Evolutionary conservation across 2,797 vertebrate genomes (phyloP).

Genomic region (Tenualosa ilisha): DNA sequence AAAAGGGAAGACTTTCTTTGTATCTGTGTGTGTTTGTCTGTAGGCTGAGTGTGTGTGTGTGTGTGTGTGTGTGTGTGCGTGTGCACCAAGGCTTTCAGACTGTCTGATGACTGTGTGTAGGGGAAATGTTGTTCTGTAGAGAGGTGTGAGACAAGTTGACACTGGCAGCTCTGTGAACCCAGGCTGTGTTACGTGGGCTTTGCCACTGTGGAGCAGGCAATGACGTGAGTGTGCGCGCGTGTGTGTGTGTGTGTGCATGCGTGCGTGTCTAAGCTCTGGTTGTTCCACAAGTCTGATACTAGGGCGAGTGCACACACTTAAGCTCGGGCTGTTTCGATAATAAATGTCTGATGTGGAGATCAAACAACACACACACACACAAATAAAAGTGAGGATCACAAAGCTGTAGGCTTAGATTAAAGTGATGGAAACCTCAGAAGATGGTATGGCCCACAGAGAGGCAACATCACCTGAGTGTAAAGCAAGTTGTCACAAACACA

Average conservation of each 20-base stretch:
- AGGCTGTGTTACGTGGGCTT: background rate
- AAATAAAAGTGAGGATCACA: background rate
- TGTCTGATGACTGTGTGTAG: background rate
- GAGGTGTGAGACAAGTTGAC: background rate
- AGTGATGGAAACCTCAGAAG: background rate
- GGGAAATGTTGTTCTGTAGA: background rate
- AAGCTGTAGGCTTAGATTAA: background rate
- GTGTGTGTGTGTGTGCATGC: conserved; percentile 6
- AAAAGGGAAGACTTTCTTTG: no score
- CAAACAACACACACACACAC: background rate
- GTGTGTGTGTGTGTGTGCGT: background rate
- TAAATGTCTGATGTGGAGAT: background rate
- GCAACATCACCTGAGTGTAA: background rate
- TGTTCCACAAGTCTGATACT: background rate
- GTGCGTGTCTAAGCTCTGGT: background rate
- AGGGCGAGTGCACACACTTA: no score
- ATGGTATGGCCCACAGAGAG: background rate
- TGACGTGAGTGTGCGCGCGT: background rate
- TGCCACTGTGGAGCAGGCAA: no score
- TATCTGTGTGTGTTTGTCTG: background rate
- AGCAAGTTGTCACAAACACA: background rate
- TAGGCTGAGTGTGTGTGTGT: no score
- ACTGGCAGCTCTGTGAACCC: background rate
- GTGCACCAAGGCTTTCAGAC: background rate
- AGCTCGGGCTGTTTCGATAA: background rate